These are phyloP conservation scores for Tipula vernalis DNA, from an alignment of 2,888 invertebrate genomes.

Conservation along the genomic window DNA sequence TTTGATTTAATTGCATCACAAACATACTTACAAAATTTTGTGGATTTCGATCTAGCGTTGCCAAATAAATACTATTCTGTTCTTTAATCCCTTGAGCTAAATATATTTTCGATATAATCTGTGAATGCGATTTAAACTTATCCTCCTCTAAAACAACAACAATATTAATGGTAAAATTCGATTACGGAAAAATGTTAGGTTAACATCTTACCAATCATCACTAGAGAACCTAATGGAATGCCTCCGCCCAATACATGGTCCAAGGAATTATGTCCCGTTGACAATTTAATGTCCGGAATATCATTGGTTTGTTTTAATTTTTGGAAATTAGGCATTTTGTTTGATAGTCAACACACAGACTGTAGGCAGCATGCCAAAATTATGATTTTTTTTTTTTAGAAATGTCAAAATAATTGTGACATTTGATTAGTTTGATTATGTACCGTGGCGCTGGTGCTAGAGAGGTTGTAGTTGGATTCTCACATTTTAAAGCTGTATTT, in stretches of 20 bases:
- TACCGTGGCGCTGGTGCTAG: background rate
- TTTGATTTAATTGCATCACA: background rate
- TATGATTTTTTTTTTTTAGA: background rate
- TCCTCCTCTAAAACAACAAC: conserved; percentile 64
- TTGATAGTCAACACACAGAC: background rate
- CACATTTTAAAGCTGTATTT: background rate
- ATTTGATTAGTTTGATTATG: background rate
- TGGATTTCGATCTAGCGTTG: conserved; percentile 58
- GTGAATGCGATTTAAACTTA: conserved; percentile 60
- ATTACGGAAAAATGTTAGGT: background rate
- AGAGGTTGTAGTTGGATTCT: background rate
- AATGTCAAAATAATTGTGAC: background rate
- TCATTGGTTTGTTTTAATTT: background rate
- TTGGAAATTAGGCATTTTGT: conserved; percentile 7
- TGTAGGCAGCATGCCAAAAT: background rate
- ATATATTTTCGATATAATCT: conserved; percentile 69
- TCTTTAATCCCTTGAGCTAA: conserved; percentile 75
- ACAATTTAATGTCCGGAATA: background rate
- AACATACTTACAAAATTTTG: conserved; percentile 43
- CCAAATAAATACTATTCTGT: conserved; percentile 59
- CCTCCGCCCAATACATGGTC: background rate
- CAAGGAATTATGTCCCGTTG: background rate
- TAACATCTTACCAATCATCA: background rate
- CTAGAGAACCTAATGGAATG: background rate
- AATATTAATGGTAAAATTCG: background rate